A percentile compares a stretch with the other conserved stretches of the same genome.
Evolutionary conservation across 2,888 invertebrate species (phyloP).

Genomic region (Tetropium fuscum): DNA sequence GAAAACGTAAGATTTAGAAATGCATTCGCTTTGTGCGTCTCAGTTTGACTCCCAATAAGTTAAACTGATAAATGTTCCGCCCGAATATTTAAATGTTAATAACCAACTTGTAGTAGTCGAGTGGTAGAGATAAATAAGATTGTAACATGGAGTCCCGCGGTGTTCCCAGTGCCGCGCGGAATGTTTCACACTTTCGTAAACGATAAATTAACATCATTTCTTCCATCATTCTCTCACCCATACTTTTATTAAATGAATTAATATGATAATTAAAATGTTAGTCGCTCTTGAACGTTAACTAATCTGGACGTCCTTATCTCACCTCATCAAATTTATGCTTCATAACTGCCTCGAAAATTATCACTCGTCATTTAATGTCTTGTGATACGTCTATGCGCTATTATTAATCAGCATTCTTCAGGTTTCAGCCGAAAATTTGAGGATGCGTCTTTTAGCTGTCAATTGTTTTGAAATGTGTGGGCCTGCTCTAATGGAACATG

Average conservation of each 20-base stretch:
- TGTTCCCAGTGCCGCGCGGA: slow-evolving; percentile 59
- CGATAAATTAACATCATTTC: slow-evolving; percentile 61
- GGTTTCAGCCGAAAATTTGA: slow-evolving; percentile 20
- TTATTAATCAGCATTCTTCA: slow-evolving; percentile 15
- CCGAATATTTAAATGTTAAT: slow-evolving; percentile 59
- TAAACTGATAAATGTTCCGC: slow-evolving; percentile 52
- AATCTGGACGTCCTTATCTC: slow-evolving; percentile 4
- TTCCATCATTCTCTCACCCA: slow-evolving; percentile 43
- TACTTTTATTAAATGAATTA: slow-evolving; percentile 47
- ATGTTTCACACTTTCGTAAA: slow-evolving; percentile 63
- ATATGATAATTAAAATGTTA: slow-evolving; percentile 50
- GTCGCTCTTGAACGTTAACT: slow-evolving; percentile 12
- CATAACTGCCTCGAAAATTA: background rate
- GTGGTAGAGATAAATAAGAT: slow-evolving; percentile 61
- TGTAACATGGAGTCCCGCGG: slow-evolving; percentile 63
- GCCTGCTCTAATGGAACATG: slow-evolving; percentile 3
- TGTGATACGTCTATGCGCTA: slow-evolving; percentile 15
- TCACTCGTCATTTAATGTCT: background rate
- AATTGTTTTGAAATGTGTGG: slow-evolving; percentile 16
- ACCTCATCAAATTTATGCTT: background rate
- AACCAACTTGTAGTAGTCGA: slow-evolving; percentile 60
- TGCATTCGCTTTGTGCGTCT: slow-evolving; percentile 46
- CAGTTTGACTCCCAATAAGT: slow-evolving; percentile 52
- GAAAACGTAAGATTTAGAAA: slow-evolving; percentile 43
- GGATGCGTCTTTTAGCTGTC: slow-evolving; percentile 4